Percentiles rank a stretch among this genome's conserved stretches.
phyloP scores from a whole-genome alignment of 1,140 invertebrate species.

The Pantala flavescens region DNA sequence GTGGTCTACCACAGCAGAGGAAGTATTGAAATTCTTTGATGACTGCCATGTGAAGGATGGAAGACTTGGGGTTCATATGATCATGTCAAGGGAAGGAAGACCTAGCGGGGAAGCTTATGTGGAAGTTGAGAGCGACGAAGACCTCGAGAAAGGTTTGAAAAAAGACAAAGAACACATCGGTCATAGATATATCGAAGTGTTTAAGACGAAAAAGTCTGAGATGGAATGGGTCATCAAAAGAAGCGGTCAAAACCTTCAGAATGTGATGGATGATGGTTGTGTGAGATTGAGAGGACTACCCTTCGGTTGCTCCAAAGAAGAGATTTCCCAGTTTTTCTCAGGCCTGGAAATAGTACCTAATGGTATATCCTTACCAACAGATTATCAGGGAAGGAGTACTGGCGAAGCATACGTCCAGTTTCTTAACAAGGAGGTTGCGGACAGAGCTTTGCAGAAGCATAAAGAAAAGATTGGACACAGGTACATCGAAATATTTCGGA shows the following conservation, averaged over 20 bases:
- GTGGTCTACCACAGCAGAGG: conserved; percentile 80
- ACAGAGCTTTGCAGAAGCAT: conserved; percentile 92
- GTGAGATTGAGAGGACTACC: conserved; percentile 73
- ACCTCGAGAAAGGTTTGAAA: conserved; percentile 68
- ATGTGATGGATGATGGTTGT: conserved; percentile 48
- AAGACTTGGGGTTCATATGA: conserved; percentile 72
- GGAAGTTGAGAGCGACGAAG: conserved; percentile 66
- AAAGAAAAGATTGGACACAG: conserved; percentile 99
- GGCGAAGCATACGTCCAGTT: conserved; percentile 98
- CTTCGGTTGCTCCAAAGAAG: conserved; percentile 89
- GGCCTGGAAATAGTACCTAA: conserved; percentile 86
- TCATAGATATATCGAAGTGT: conserved; percentile 86
- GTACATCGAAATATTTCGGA: conserved; percentile 94
- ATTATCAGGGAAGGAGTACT: conserved; percentile 87
- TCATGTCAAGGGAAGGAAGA: conserved; percentile 73
- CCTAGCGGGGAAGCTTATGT: conserved; percentile 91
- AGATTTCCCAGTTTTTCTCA: conserved; percentile 85
- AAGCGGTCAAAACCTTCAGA: conserved; percentile 46
- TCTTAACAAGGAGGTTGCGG: conserved; percentile 86
- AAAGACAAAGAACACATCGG: conserved; percentile 86
- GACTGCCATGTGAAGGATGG: conserved; percentile 58
- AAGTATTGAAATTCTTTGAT: conserved; percentile 67
- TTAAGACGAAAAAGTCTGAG: conserved; percentile 65
- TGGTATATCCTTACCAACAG: conserved; percentile 89
- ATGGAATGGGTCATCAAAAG: conserved; percentile 77